phyloP scores from a whole-genome alignment of 2,888 invertebrate species.

The Neuroscelio doddi region DNA sequence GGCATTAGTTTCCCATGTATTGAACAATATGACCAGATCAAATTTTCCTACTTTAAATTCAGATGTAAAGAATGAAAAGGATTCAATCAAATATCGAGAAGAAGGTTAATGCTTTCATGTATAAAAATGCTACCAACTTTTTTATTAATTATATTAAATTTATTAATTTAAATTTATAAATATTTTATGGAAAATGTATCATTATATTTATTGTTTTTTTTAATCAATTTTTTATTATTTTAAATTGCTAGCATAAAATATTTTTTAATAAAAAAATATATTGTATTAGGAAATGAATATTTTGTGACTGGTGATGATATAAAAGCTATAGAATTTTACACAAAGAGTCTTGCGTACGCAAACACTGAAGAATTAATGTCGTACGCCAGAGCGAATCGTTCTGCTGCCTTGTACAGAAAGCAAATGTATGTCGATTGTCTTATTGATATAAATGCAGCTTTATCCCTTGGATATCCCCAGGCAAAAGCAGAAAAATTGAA shows the following conservation, averaged over 20 bases:
- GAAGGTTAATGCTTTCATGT: slow-evolving; percentile 57
- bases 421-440: slow-evolving; percentile 65
- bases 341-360: slow-evolving; percentile 67
- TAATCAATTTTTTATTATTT: too few relatives aligned
- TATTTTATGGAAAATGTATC: too few relatives aligned
- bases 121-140: slow-evolving; percentile 4
- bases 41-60: slow-evolving; percentile 59
- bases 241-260: neutral
- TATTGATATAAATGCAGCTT: slow-evolving; percentile 64
- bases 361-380: slow-evolving; percentile 61
- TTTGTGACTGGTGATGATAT: slow-evolving; percentile 66
- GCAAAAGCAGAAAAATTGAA: slow-evolving; percentile 63
- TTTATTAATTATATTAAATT: too few relatives aligned
- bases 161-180: too few relatives aligned
- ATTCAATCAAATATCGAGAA: slow-evolving; percentile 61
- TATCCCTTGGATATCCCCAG: slow-evolving; percentile 62
- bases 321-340: slow-evolving; percentile 67
- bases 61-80: slow-evolving; percentile 62
- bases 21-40: slow-evolving; percentile 66
- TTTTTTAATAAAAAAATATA: slow-evolving; percentile 48
- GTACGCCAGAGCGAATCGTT: slow-evolving; percentile 68
- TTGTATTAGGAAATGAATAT: slow-evolving; percentile 61
- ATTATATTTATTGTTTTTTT: too few relatives aligned
- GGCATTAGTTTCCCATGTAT: slow-evolving; percentile 62
- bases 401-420: slow-evolving; percentile 67